Evolutionary conservation across 1,140 invertebrate species (phyloP), one percentile per base, ranked within the genome.

Genomic region (Heterodera schachtii): DNA sequence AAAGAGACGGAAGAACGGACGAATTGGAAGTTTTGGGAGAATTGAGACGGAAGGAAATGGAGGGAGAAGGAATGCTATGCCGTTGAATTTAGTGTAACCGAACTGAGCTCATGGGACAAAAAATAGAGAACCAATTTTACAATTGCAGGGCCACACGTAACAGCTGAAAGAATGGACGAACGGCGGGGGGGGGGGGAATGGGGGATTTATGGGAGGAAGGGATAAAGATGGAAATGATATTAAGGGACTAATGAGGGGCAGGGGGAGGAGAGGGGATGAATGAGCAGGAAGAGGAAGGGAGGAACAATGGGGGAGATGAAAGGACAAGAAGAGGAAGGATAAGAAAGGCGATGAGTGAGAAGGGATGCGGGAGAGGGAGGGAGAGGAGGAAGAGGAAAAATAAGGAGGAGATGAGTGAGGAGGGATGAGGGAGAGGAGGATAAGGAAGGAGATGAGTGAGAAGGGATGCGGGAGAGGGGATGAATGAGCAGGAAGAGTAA

Each of bases 1-100:
- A 78, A 78, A 78, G 31, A 49, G 21, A 75, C 75, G 46, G 77
- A 75, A 73, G 44, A 73, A 73, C 0, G 71, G 49, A 52, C 44
- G 44, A 73, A 47, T 73, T 9, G 44, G 71, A 19, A 19, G 71
- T 49, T 49, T 16, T 73, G 71, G 71, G 19, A 52, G 49, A 73
- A 73, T 11, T 11, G 4, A 19, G 9, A 73, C 9, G 13, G 44
- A 19, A 73, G 4, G 19, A 47, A 73, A 73, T 7, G 13, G 19
- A 52, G 9, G 16, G n/a, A 16, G 71, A 11, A 73, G 13, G 71
- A 4, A 16, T 16, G 49, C 47, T 49, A 6, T 9, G 4, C 9
- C 47, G 47, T 49, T 49, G 47, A 49, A 9, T 49, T 49, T 49
- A 4, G 4, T 49, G 47, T 49, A 4, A 9, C 47, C 9, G 4